Evolutionary conservation across 2,113 vertebrate species (phyloP).

Genomic region (Pterocles gutturalis): DNA sequence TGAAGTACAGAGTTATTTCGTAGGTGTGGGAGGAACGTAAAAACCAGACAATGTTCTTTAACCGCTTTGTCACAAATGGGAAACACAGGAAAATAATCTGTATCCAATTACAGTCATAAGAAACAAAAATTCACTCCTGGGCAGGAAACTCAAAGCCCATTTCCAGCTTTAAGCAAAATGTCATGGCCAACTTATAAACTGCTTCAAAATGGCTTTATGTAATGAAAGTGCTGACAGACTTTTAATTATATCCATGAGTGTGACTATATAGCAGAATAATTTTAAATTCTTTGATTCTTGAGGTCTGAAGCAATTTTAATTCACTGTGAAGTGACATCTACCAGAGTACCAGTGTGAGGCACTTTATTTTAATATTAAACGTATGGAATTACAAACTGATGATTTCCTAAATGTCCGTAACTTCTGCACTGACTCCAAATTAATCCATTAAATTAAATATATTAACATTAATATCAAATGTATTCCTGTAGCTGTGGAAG

Average conservation of each 20-base stretch:
- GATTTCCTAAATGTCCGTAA: constrained; percentile 40
- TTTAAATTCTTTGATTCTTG: constrained; percentile 59
- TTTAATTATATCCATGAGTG: constrained; percentile 53
- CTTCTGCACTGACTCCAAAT: neutral
- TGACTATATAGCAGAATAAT: constrained; percentile 44
- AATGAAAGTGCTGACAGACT: constrained; percentile 65
- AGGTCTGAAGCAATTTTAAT: constrained; percentile 58
- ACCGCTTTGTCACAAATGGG: neutral
- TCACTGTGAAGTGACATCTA: constrained; percentile 68
- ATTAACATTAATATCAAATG: neutral
- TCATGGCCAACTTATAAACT: constrained; percentile 52
- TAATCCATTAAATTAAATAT: neutral
- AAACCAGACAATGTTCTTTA: neutral
- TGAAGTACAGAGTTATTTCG: neutral
- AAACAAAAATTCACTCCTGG: constrained; percentile 24
- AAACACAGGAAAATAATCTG: constrained; percentile 30
- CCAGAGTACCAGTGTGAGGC: constrained; percentile 26
- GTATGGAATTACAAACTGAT: constrained; percentile 53
- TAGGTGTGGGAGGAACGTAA: accelerated
- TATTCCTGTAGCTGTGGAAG: neutral
- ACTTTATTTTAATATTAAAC: constrained; percentile 64
- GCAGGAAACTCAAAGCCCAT: constrained; percentile 46
- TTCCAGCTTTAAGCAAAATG: constrained; percentile 57
- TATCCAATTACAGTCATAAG: constrained; percentile 37
- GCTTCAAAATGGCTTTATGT: constrained; percentile 55